Evolutionary conservation across 2,888 invertebrate genomes (phyloP), one percentile per base, ranked within the genome.

Genomic region (Vandiemenella viatica): DNA sequence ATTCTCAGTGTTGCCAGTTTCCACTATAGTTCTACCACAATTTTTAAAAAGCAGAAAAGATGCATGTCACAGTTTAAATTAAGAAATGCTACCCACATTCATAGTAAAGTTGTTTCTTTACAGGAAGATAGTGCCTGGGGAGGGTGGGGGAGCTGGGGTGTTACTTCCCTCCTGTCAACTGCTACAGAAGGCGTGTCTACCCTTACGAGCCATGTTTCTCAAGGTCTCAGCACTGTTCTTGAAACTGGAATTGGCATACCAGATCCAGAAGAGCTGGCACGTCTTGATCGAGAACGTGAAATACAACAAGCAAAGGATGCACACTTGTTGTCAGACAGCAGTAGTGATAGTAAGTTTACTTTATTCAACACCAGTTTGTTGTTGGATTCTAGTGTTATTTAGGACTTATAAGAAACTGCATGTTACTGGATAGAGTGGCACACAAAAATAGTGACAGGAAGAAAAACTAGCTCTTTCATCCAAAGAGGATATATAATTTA

Each of bases 211-310:
- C 84, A 86, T 59, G 83, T 91, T 23, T 84, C 85, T 32, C 82
- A 89, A 67, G 86, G 89, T 3, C 68, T 90, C 50, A 76, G 75
- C 50, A 80, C 78, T 45, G 81, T 85, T 10, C 63, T 91, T 50
- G 91, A 91, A 70, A 77, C 77, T 37, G 76, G 83, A 13, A 81
- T 93, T 26, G 90, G 89, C 3, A 83, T 82, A 0, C 88, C 90
- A 1, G 78, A 85, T 59, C 87, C 91, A 0, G 83, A 80, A 61
- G 83, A 88, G 60, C 59, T 89, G 49, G 87, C 82, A 0, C 70
- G 71, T 53, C 65, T 70, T 37, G 64, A 65, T 55, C 61, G 40
- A 16, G 20, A 47, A 38, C n/a, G n/a, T n/a, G n/a, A n/a, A n/a
- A n/a, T n/a, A n/a, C n/a, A n/a, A n/a, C n/a, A n/a, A n/a, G n/a